phyloP scores from a whole-genome alignment of 2,888 invertebrate genomes.

The Seira musarum region DNA sequence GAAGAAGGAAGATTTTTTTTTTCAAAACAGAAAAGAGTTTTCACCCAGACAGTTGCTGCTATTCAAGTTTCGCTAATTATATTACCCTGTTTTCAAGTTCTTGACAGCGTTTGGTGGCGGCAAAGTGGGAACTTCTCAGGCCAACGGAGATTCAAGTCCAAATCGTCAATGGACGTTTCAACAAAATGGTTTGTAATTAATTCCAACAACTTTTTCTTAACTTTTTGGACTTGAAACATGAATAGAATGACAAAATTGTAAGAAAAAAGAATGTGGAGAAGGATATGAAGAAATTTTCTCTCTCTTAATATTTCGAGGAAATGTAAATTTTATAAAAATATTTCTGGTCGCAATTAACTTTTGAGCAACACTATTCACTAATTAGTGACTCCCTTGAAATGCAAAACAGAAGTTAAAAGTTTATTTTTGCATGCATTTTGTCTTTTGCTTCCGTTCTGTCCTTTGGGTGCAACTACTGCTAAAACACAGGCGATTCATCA shows the following conservation, averaged over 20 bases:
- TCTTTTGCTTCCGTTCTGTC: conserved; percentile 1
- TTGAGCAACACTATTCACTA: too few species aligned
- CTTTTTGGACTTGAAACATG: too few species aligned
- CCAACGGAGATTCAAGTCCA: conserved; percentile 43
- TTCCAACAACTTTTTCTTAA: conserved; percentile 39
- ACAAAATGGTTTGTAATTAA: conserved; percentile 59
- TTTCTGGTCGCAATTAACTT: too few species aligned
- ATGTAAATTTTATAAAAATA: too few species aligned
- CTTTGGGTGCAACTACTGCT: conserved; percentile 26
- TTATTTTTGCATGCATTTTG: conserved; percentile 8
- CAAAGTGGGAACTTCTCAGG: conserved; percentile 53
- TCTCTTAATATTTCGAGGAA: too few species aligned
- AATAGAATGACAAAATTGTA: too few species aligned
- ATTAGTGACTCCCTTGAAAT: not conserved
- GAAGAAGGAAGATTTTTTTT: too few species aligned
- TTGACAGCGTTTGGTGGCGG: conserved; percentile 60
- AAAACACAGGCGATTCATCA: conserved; percentile 58
- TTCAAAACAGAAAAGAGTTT: too few species aligned
- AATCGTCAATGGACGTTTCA: conserved; percentile 60
- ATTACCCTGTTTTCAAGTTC: conserved; percentile 50
- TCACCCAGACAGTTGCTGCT: too few species aligned
- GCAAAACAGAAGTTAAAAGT: too few species aligned
- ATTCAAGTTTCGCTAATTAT: conserved; percentile 42
- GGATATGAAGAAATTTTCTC: too few species aligned
- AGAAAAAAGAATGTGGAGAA: too few species aligned